Base-by-base conservation (phyloP, 2,797 vertebrate species). In the Pantherophis alleghaniensis region DNA sequence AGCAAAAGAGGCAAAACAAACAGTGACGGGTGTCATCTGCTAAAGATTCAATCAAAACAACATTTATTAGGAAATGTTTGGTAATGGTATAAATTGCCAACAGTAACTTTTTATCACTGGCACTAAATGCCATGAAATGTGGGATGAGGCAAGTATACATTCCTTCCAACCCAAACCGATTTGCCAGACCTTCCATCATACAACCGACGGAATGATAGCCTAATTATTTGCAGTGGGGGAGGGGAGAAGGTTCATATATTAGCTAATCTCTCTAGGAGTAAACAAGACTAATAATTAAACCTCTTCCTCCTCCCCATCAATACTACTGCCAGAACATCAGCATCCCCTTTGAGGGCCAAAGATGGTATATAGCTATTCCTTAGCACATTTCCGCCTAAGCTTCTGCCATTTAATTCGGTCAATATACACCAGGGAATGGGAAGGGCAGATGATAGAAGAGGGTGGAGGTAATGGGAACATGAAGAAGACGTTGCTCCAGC, bases 181-280 rank as follows among this genome's bases (percentile, higher is more conserved):
- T 63, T 88, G 69, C 69, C 93, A 92, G 12, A 12, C 2, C 47
- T 91, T 92, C 66, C 66, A 42, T 90, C 94, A 95, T 95, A 87
- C 12, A 28, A 53, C 37, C 26, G 12, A 86, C 37, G 53, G 28
- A n/a, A 86, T 89, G 7, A 93, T 12, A 11, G 94, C 91, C 91
- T 92, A 91, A 94, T 69, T 93, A 79, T 47, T 69, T 10, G 63
- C 1, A 74, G 66, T 47, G 18, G 74, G 74, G 37, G 74, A 47
- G 10, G 9, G 37, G 74, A 47, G 42, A 24, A 57, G 24, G n/a
- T 32, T 88, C 18, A 63, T 9, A 18, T 87, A 91, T 87, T n/a
- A 79, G 3, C 55, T 51, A 10, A 69, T 53, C 59, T 87, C 55
- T n/a, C 22, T 60, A 74, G 22, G 69, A 51, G 12, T 88, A 59